Conservation (phyloP, 2,797 vertebrate species). For the Tapera naevia region DNA sequence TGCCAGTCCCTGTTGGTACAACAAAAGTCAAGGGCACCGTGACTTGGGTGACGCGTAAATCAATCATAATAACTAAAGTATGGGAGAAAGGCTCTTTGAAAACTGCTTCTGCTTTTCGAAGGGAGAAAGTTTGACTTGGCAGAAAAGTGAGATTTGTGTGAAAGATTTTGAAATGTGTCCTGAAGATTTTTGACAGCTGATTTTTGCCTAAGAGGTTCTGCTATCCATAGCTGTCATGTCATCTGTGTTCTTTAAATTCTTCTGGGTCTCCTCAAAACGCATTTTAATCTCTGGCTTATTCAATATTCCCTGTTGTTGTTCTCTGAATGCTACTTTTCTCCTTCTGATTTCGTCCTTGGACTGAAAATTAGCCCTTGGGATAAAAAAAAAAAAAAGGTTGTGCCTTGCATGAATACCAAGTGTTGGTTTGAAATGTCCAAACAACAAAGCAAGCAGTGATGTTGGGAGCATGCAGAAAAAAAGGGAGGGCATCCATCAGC, state of each 20-base stretch:
- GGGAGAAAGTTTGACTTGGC: slow-evolving; percentile 21
- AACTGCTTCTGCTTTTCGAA: neutral
- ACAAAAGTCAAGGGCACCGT: neutral
- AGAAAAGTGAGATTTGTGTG: neutral
- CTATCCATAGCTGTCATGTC: neutral
- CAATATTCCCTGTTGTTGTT: neutral
- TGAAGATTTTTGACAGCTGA: slow-evolving; percentile 11
- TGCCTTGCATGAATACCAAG: neutral
- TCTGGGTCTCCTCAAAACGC: neutral
- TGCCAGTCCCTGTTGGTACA: neutral
- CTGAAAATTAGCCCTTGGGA: no score
- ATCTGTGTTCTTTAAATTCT: neutral
- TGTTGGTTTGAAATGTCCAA: neutral
- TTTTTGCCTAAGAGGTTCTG: neutral
- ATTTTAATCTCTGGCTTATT: neutral
- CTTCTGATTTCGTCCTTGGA: neutral
- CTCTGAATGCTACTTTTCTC: neutral
- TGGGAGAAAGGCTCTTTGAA: neutral
- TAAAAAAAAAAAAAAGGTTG: neutral
- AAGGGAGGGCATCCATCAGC: neutral
- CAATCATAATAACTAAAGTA: neutral
- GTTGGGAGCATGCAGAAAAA: neutral
- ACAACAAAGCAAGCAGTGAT: neutral
- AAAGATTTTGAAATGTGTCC: neutral
- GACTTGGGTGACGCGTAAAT: neutral